A percentile compares a stretch with the other conserved stretches of the same genome.
Conservation (phyloP, 2,113 vertebrate species). For the Saguinus imperator region DNA sequence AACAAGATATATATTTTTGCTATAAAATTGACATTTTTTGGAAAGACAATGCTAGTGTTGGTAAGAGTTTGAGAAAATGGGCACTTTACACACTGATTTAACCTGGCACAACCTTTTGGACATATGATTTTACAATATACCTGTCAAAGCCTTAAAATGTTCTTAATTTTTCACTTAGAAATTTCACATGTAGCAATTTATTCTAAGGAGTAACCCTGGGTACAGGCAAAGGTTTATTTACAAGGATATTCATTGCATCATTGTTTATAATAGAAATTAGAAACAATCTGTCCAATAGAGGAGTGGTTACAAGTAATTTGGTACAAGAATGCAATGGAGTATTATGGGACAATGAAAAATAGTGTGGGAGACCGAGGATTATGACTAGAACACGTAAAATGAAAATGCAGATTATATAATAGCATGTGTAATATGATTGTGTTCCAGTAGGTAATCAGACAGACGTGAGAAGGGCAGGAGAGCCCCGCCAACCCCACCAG, state of each 20-base stretch:
- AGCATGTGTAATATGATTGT: too few species aligned
- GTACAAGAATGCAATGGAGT: background rate
- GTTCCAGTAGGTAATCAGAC: too few species aligned
- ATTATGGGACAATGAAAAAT: background rate
- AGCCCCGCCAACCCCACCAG: too few species aligned
- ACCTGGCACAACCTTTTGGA: background rate
- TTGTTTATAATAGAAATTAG: background rate
- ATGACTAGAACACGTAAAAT: background rate
- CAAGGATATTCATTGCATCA: background rate
- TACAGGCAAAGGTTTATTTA: background rate
- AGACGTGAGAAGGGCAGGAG: too few species aligned
- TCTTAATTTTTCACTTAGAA: background rate
- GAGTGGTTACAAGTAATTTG: background rate
- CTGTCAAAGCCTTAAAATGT: background rate
- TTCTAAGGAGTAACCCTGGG: background rate
- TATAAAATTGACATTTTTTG: background rate
- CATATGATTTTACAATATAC: background rate
- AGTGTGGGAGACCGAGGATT: background rate
- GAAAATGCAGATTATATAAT: background rate
- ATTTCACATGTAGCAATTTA: background rate
- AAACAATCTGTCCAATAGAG: background rate
- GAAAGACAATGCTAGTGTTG: background rate
- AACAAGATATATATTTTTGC: background rate
- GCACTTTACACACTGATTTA: background rate
- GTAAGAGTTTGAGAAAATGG: background rate